These are phyloP conservation scores for Onychomys leucogaster DNA, from an alignment of 2,797 vertebrate species.

Conservation along the genomic window DNA sequence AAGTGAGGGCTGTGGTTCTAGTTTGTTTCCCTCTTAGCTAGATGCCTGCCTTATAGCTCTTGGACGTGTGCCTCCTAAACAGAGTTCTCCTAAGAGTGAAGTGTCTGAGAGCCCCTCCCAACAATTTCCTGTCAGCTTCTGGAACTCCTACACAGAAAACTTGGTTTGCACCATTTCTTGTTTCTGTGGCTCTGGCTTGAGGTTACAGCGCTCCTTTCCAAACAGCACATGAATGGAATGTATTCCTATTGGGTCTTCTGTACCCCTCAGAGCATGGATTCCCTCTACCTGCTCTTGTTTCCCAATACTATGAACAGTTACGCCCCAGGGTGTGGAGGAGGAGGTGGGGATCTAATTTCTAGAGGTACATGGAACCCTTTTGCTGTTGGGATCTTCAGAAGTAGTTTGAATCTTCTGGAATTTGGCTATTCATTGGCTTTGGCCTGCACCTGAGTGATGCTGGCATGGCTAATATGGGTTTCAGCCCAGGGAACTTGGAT, in stretches of 20 bases:
- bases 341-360: neutral
- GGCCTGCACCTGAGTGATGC: too few species aligned
- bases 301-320: neutral
- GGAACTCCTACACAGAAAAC: neutral
- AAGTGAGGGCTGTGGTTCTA: neutral
- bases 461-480: too few species aligned
- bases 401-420: neutral
- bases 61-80: neutral
- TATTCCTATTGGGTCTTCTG: neutral
- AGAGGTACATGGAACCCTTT: neutral
- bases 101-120: neutral
- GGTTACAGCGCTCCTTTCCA: neutral
- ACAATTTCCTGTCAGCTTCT: neutral
- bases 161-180: too few species aligned
- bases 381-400: neutral
- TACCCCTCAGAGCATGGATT: neutral
- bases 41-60: neutral
- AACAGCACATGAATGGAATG: neutral
- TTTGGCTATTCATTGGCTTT: neutral
- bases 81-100: neutral
- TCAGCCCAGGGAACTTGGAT: fast-evolving
- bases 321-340: neutral
- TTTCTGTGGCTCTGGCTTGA: neutral
- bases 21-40: neutral
- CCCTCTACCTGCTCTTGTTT: neutral